These are phyloP conservation scores for Nymphalis urticae DNA, from an alignment of 2,888 invertebrate species.

Conservation along the genomic window DNA sequence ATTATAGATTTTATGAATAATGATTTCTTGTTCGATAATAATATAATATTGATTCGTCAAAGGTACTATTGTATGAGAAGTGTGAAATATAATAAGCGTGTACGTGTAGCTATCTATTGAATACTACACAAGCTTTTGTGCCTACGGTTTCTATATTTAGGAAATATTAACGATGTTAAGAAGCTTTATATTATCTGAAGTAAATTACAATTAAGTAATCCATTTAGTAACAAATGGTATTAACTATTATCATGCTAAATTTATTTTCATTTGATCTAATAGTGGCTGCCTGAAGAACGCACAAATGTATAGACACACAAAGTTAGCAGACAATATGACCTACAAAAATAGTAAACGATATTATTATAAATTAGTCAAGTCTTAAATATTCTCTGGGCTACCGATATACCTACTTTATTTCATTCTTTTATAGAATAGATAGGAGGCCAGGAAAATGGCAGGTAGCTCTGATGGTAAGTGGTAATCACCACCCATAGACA, in stretches of 20 bases:
- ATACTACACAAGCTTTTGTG: constrained; percentile 10
- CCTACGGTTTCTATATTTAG: background rate
- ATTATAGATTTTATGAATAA: constrained; percentile 31
- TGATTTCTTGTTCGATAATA: constrained; percentile 19
- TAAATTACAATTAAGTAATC: no score
- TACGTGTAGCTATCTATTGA: constrained; percentile 1
- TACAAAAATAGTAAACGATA: no score
- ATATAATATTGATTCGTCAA: background rate
- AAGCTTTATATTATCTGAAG: no score
- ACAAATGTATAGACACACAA: background rate
- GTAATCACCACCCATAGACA: no score
- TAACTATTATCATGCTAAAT: background rate
- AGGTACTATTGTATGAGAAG: background rate
- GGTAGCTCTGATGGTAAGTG: no score
- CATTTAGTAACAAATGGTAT: background rate
- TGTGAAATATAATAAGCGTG: constrained; percentile 3
- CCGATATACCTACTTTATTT: no score
- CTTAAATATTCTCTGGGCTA: no score
- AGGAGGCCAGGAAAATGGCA: no score
- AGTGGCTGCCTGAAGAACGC: no score
- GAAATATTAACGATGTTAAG: no score
- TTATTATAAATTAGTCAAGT: no score
- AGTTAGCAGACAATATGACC: background rate
- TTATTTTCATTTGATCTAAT: background rate
- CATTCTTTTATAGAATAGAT: no score